Conservation (phyloP, 2,113 vertebrate species). For the Pelecanoides urinatrix region DNA sequence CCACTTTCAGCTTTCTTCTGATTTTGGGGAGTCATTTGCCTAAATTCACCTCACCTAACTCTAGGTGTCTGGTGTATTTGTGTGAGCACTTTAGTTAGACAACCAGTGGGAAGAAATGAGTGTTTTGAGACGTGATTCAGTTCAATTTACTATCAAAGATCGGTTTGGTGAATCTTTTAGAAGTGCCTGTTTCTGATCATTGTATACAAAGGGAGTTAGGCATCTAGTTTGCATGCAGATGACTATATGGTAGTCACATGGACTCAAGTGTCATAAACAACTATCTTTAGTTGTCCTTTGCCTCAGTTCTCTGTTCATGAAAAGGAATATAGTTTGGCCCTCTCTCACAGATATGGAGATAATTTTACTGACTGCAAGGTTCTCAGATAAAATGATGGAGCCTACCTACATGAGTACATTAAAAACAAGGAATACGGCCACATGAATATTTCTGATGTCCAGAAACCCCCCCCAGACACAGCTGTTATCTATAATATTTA, state of each 20-base stretch:
- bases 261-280: neutral
- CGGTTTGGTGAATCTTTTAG: neutral
- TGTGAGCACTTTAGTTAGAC: neutral
- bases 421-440: neutral
- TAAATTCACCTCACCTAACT: neutral
- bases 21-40: neutral
- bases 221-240: neutral
- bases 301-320: neutral
- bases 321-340: neutral
- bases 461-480: neutral
- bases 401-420: neutral
- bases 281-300: conserved; percentile 29
- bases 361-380: neutral
- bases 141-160: neutral
- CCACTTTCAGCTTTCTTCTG: neutral
- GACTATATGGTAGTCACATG: neutral
- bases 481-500: neutral
- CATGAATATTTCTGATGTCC: neutral
- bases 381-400: neutral
- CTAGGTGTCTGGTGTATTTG: neutral
- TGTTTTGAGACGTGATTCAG: neutral
- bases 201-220: neutral
- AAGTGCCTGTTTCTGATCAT: neutral
- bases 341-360: neutral
- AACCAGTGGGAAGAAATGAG: neutral